phyloP scores from a whole-genome alignment of 2,797 vertebrate species.

The Xiphophorus birchmanni region DNA sequence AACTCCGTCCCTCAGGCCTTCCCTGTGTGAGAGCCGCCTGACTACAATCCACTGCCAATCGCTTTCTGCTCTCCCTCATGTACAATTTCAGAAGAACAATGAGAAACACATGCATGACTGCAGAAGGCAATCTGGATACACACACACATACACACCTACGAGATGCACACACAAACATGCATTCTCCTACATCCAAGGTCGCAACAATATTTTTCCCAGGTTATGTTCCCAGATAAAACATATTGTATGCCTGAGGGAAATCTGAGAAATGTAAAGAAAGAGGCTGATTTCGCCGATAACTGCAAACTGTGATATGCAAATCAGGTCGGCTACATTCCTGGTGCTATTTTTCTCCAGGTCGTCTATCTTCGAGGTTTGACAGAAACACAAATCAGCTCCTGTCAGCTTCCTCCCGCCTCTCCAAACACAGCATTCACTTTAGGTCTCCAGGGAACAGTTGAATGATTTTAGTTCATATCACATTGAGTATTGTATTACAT shows the following conservation, averaged over 20 bases:
- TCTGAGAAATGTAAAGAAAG: neutral
- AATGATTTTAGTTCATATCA: neutral
- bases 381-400: constrained; percentile 36
- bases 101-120: constrained; percentile 49
- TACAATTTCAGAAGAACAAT: constrained; percentile 58
- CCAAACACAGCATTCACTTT: constrained; percentile 11
- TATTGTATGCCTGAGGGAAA: neutral
- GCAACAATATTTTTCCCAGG: neutral
- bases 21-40: constrained; percentile 46
- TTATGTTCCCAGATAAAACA: constrained; percentile 8
- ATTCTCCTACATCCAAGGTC: constrained; percentile 4
- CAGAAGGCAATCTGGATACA: constrained; percentile 49
- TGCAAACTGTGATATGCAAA: constrained; percentile 41
- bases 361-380: constrained; percentile 34
- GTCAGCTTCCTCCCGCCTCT: constrained; percentile 20
- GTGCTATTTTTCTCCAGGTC: constrained; percentile 21
- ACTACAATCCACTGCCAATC: constrained; percentile 60
- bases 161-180: constrained; percentile 7
- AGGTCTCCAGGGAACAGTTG: constrained; percentile 5
- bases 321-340: constrained; percentile 21
- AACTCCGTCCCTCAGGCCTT: constrained; percentile 55
- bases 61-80: constrained; percentile 69
- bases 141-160: constrained; percentile 15
- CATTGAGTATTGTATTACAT: neutral
- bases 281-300: constrained; percentile 11